Base-by-base conservation (phyloP, 2,113 vertebrate genomes). In the Ivindomyrus marchei region DNA sequence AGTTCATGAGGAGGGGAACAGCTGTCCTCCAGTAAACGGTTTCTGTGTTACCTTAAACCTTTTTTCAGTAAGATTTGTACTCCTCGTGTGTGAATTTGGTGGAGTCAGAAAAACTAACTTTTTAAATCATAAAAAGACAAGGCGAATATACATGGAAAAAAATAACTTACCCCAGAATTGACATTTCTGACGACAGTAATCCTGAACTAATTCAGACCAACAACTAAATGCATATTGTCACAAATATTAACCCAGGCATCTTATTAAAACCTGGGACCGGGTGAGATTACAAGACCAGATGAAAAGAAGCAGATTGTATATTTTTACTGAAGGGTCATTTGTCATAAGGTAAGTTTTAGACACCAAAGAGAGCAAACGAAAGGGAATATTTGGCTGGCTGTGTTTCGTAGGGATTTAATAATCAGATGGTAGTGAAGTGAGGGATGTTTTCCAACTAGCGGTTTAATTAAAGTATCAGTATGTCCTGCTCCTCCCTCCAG, bases 391-490 rank as follows among this genome's bases (percentile, higher is more conserved):
- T 31, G 50, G 8, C 27, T 74, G 13, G 27, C 36, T 27, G n/a
- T 87, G 66, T 53, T 52, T 19, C 46, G 36, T 70, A 42, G 88
- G 39, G 24, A 39, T 52, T 53, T 88, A 88, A 88, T 90, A 88
- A 85, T 36, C 46, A 50, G 27, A 31, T 39, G 17, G 24, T 17
- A 10, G 27, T 58, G n/a, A 39, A 10, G 27, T 80, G 19, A 39
- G 36, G 9, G 36, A 90, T 31, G 45, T 85, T 84, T 89, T 89
- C 52, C 24, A 62, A 36, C 39, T 13, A 62, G 89, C 27, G 24
- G 70, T 84, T 89, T 62, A 89, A 89, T 85, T 47, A 85, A 56
- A 84, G 39, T 58, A 31, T 52, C 46, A 83, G 70, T 11, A 27
- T 84, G 21, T 45, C 4, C 24, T 77, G 27, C 62, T 77, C 80